phyloP scores from a whole-genome alignment of 1,140 invertebrate genomes.

The Brachionus rotundiformis region DNA sequence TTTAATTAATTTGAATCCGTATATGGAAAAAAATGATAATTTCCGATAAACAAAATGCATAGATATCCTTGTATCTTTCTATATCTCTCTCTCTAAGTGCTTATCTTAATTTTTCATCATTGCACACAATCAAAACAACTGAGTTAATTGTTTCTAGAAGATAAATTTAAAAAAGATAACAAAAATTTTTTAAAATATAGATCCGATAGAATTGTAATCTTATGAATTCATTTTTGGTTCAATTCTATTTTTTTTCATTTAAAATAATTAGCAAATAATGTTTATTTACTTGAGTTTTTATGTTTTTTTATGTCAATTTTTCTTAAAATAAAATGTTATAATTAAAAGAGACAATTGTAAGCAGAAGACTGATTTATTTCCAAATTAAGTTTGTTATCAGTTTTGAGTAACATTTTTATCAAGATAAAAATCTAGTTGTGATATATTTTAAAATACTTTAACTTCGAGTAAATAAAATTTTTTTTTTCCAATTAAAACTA shows the following conservation, averaged over 20 bases:
- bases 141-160: background rate
- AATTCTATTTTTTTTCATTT: no score
- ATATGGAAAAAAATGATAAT: background rate
- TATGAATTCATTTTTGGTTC: background rate
- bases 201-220: background rate
- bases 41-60: background rate
- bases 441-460: no score
- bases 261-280: background rate
- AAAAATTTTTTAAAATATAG: background rate
- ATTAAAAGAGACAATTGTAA: background rate
- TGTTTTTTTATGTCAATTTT: background rate
- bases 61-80: background rate
- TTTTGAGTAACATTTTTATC: no score
- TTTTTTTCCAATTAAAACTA: no score
- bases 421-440: no score
- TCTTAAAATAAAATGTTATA: background rate
- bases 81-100: background rate
- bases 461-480: no score
- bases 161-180: background rate
- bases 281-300: background rate
- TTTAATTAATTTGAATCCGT: background rate
- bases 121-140: background rate
- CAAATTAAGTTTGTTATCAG: no score
- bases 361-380: background rate
- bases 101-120: background rate